A percentile compares a stretch with the other conserved stretches of the same genome.
Conservation (phyloP, 2,888 invertebrate genomes). For the Hemicrepidius hirtus region DNA sequence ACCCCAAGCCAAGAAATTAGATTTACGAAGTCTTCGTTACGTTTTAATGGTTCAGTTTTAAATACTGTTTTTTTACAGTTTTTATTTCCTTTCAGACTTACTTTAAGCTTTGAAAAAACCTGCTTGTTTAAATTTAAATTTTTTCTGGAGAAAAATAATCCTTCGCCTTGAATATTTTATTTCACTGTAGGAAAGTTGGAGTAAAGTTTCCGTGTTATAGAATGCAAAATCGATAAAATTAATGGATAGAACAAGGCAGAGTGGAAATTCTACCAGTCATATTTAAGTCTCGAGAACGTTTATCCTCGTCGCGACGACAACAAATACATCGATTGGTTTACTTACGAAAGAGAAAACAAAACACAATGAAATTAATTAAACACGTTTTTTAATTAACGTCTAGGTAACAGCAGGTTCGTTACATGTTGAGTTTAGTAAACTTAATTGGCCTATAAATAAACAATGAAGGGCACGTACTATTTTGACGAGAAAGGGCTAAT, state of each 20-base stretch:
- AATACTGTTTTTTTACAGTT: too few relatives aligned
- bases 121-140: background rate
- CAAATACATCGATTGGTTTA: constrained; percentile 4
- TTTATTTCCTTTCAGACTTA: too few relatives aligned
- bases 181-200: too few relatives aligned
- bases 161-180: background rate
- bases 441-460: constrained; percentile 22
- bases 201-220: too few relatives aligned
- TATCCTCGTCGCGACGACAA: constrained; percentile 2
- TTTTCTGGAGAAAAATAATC: background rate
- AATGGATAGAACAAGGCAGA: too few relatives aligned
- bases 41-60: too few relatives aligned
- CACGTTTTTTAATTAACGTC: constrained; percentile 13
- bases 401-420: background rate
- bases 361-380: constrained; percentile 10
- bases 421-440: background rate
- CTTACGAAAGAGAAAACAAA: background rate
- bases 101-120: background rate
- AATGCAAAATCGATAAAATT: too few relatives aligned
- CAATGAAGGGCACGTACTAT: constrained; percentile 16
- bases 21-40: too few relatives aligned
- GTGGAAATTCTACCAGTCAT: too few relatives aligned
- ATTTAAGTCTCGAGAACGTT: too few relatives aligned
- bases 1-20: too few relatives aligned
- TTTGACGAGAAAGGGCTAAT: constrained; percentile 10